A percentile compares a stretch with the other conserved stretches of the same genome.
Evolutionary conservation across 92 coral and sea anemone species (phyloP).

Genomic region (Nematostella vectensis): DNA sequence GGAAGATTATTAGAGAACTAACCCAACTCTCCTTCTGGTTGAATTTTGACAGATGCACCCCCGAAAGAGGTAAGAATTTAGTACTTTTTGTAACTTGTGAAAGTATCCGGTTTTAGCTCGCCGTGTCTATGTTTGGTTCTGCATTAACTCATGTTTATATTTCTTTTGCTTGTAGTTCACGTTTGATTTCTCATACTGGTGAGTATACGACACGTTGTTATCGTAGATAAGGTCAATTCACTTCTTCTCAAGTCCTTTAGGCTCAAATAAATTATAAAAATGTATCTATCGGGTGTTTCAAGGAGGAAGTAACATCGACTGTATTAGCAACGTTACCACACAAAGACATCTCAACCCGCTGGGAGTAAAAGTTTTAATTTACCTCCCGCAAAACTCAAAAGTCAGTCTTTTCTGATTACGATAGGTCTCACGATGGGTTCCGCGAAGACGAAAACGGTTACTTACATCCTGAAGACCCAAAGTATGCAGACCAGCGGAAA

Average conservation of each 20-base stretch:
- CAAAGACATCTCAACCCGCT: neutral
- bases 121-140: no score
- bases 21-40: conserved; percentile 2
- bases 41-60: conserved; percentile 45
- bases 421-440: conserved; percentile 92
- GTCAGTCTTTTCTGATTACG: no score
- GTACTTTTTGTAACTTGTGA: no score
- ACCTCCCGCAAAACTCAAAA: no score
- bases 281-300: no score
- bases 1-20: neutral
- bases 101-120: no score
- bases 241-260: no score
- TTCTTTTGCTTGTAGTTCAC: conserved; percentile 56
- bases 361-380: neutral
- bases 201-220: conserved; percentile 50
- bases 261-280: no score
- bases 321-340: no score
- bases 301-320: no score
- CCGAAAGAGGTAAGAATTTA: conserved; percentile 88
- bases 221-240: no score
- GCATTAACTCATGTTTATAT: no score
- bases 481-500: conserved; percentile 83
- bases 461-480: conserved; percentile 21
- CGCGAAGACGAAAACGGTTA: conserved; percentile 73
- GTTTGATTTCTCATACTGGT: conserved; percentile 98